These are phyloP conservation scores for Mesochorus sp. DNA, from an alignment of 2,888 invertebrate genomes.

Conservation along the genomic window DNA sequence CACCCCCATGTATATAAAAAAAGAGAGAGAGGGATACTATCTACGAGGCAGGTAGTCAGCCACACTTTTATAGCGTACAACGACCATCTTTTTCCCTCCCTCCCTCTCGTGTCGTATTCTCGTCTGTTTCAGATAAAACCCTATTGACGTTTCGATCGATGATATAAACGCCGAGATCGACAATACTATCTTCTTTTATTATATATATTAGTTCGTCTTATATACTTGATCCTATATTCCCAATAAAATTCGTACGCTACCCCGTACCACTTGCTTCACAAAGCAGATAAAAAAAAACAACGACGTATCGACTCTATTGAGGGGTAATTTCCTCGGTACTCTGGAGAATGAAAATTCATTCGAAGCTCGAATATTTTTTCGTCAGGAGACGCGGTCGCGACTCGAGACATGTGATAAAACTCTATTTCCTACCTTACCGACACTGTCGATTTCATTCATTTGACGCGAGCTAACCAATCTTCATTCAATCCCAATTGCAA, in stretches of 20 bases:
- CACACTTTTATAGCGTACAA: constrained; percentile 18
- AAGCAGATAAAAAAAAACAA: no score
- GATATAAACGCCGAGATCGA: background rate
- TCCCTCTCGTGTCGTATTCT: constrained; percentile 9
- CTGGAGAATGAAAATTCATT: no score
- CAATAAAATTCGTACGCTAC: constrained; percentile 4
- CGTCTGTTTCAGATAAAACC: constrained; percentile 16
- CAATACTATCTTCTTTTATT: constrained; percentile 12
- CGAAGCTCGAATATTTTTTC: no score
- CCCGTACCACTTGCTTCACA: background rate
- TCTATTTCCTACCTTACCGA: no score
- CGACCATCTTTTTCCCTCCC: background rate
- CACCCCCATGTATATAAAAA: background rate
- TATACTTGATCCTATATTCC: background rate
- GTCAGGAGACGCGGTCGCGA: no score
- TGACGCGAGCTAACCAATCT: no score
- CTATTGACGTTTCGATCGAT: constrained; percentile 33
- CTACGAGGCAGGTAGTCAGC: constrained; percentile 19
- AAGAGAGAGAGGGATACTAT: background rate
- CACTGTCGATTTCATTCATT: no score
- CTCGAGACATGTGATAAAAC: no score
- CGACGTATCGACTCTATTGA: no score
- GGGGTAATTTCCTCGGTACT: no score
- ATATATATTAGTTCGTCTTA: background rate
- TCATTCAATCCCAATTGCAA: no score